Evolutionary conservation across 2,797 vertebrate species (phyloP), one percentile per base, ranked within the genome.

Genomic region (Phataginus tricuspis): DNA sequence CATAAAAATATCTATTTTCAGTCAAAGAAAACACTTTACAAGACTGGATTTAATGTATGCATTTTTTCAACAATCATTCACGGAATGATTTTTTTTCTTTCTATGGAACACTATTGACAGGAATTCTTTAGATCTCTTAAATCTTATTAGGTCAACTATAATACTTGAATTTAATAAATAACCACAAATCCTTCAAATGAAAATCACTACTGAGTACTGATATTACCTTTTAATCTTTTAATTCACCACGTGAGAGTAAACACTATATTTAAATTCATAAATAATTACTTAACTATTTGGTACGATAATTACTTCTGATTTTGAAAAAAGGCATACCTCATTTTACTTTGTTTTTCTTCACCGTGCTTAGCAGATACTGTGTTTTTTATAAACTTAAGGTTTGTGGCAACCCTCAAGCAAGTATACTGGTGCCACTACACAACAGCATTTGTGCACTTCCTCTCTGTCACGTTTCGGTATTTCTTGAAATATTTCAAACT

Each of bases 11-110:
- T 74, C 25, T 37, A 63, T 39, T 84, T 64, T 69, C 37, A 59
- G 23, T 7, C 29, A 55, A 83, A 89, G 15, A 93, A 63, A 51
- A 14, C 39, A 51, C 71, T 96, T 89, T 63, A 74, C 4, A 91
- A 59, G 9, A 86, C 57, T 64, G 5, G 29, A 95, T 69, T 63
- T 77, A 64, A 91, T 63, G 25, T 39, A 61, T 7, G 2, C 7
- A 82, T 79, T 85, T 96, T 87, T 42, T 72, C 59, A 86, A 74
- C 29, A 74, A 55, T 74, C 14, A 95, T 55, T 82, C 29, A 66
- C 14, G 7, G 8, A 90, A 59, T 45, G 27, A 71, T 39, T 39
- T 34, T 29, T 75, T 85, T 87, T 94, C 51, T 15, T 71, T 45
- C 63, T 53, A 85, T 19, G 15, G 57, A 89, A 49, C 29, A 18